Conservation (phyloP, 2,797 vertebrate genomes). For the Pelochelys cantorii region DNA sequence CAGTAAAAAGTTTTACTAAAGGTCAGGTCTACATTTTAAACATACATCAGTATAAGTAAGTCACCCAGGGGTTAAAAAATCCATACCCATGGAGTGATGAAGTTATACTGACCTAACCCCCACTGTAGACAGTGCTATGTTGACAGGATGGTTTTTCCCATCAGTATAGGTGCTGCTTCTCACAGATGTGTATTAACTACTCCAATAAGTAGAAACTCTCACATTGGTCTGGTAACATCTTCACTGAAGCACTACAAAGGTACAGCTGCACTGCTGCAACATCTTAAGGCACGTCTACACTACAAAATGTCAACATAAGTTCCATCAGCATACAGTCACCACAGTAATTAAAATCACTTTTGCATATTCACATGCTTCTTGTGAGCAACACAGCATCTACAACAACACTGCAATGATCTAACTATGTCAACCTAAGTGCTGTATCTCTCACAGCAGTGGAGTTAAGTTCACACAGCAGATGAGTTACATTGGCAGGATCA, state of each 20-base stretch:
- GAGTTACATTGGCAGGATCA: neutral
- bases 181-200: neutral
- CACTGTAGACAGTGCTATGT: neutral
- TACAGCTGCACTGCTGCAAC: neutral
- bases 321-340: neutral
- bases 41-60: neutral
- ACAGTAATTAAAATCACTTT: neutral
- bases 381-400: too few relatives aligned
- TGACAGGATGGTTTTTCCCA: neutral
- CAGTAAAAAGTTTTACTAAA: slow-evolving; percentile 37
- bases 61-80: neutral
- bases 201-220: neutral
- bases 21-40: neutral
- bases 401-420: neutral
- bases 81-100: neutral
- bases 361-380: neutral
- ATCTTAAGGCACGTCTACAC: neutral
- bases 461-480: neutral
- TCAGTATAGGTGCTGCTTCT: neutral
- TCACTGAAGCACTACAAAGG: neutral
- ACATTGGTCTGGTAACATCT: neutral
- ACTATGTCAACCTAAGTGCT: neutral
- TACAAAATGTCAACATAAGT: neutral
- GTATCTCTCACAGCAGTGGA: neutral
- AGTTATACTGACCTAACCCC: neutral